Evolutionary conservation across 2,888 invertebrate genomes (phyloP).

Genomic region (Brachyptera risi): DNA sequence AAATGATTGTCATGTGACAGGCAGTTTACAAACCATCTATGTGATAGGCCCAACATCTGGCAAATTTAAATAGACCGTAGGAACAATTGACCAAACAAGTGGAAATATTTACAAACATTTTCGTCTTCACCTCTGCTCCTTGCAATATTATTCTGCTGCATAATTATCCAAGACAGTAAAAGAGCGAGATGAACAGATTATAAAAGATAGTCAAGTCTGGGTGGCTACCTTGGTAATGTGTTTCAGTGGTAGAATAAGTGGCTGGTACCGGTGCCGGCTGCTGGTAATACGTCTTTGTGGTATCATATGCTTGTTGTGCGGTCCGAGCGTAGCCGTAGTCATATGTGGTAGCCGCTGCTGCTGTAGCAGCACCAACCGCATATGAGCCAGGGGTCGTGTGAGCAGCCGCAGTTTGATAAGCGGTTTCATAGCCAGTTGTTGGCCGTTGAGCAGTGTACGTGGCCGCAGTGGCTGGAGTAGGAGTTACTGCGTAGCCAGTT

Average conservation of each 20-base stretch:
- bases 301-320: slow-evolving; percentile 67
- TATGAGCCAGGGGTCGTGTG: slow-evolving; percentile 64
- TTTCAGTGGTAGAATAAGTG: slow-evolving; percentile 57
- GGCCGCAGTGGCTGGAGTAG: slow-evolving; percentile 70
- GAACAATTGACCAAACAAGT: too few species aligned
- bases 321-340: slow-evolving; percentile 65
- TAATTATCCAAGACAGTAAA: too few species aligned
- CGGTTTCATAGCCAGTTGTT: slow-evolving; percentile 76
- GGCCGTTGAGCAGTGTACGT: slow-evolving; percentile 80
- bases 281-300: slow-evolving; percentile 79
- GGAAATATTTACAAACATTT: too few species aligned
- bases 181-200: too few species aligned
- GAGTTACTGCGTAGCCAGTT: slow-evolving; percentile 78
- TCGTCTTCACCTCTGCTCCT: too few species aligned
- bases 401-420: slow-evolving; percentile 73
- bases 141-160: too few species aligned
- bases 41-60: too few species aligned
- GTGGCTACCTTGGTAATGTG: slow-evolving; percentile 41
- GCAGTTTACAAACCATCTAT: too few species aligned
- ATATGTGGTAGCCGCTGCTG: slow-evolving; percentile 58
- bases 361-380: slow-evolving; percentile 45
- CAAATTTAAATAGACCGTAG: too few species aligned
- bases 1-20: too few species aligned
- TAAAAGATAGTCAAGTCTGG: too few species aligned
- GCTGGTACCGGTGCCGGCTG: slow-evolving; percentile 61